Base-by-base conservation (phyloP, 2,888 invertebrate genomes). In the Acrocera orbiculus region DNA sequence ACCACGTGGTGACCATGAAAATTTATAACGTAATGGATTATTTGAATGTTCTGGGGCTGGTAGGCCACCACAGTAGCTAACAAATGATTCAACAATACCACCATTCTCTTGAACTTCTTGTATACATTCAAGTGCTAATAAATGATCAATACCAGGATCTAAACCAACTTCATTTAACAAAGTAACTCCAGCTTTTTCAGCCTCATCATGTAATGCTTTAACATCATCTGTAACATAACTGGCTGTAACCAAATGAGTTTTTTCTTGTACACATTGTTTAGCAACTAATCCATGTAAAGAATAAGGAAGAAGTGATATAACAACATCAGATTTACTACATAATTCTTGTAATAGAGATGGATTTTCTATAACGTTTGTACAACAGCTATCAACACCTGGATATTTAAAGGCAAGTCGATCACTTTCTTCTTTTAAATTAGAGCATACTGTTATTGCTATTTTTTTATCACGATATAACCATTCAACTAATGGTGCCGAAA, bases 121-220 rank as follows among this genome's bases (percentile, higher is more conserved):
- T 47, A 98, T 92, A 53, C 90, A 92, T 54, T 99, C 93, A 61
- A 96, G 70, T 0, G 98, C 98, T 35, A 99, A 61, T 44, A 99
- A 67, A 58, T 98, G 98, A 58, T 95, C 93, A 44, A 93, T 92
- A n/a, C 96, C 98, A 0, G 98, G 98, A 55, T 99, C 98, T 19
- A 99, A 65, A 0, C 98, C 98, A 1, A 93, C 80, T 63, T 98
- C 98, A 53, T 96, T 98, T 42, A 99, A 64, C 26, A 98, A 70
- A 0, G 95, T 95, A 1, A 99, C 68, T 1, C 87, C 92, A 1
- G 89, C 87, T 20, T 80, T 75, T 30, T 73, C 68, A 0, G 96
- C 96, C 35, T 85, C 85, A 25, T 80, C 64, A 48, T 93, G 76
- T 8, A 93, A 60, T 1, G 71, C 71, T 47, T 69, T 73, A 46